Evolutionary conservation across 53 echinoderm and acorn worm species (phyloP), one percentile per base, ranked within the genome.

Genomic region (Hippasteria phrygiana): DNA sequence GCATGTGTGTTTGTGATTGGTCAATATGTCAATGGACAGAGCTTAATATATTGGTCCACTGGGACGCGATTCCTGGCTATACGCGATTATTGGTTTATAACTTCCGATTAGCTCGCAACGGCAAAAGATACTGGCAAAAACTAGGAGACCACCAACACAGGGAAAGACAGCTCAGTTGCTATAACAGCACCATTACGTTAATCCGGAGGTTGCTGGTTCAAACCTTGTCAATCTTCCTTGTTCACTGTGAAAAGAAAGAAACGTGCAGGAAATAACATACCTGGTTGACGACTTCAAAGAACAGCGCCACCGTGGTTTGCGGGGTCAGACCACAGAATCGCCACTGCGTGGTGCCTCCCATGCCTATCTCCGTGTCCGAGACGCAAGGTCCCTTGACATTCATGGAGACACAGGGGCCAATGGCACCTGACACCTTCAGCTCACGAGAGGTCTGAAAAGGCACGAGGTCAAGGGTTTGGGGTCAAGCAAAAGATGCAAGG

Each of bases 261-360:
- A 4, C 20, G 3, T 51, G 20, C 28, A 28, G 14, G 45, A n/a
- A 42, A 12, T 51, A 35, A 80, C 94, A 88, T 80, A 99, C 99
- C 96, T 96, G 99, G 59, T 96, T 99, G 45, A 96, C 99, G 4
- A 99, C 99, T 91, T 99, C 99, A 88, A 99, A 99, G 89, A 96
- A 99, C 33, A 99, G 73, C 16, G 93, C 96, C 54, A 90, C 99
- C 2, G 99, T 94, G 14, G 99, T 84, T 59, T 91, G 96, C 24
- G 96, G 96, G 26, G 96, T 95, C 50, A 96, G 80, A 31, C 96
- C 94, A 69, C 96, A 96, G 93, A 96, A 96, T 59, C 94, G 92
- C 99, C 99, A 99, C 88, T 99, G 99, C 64, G 96, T 94, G n/a
- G 96, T 94, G 24, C 96, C 94, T 5, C 99, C 96, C 20, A 94